Evolutionary conservation across 2,797 vertebrate genomes (phyloP).

Genomic region (Masticophis lateralis): DNA sequence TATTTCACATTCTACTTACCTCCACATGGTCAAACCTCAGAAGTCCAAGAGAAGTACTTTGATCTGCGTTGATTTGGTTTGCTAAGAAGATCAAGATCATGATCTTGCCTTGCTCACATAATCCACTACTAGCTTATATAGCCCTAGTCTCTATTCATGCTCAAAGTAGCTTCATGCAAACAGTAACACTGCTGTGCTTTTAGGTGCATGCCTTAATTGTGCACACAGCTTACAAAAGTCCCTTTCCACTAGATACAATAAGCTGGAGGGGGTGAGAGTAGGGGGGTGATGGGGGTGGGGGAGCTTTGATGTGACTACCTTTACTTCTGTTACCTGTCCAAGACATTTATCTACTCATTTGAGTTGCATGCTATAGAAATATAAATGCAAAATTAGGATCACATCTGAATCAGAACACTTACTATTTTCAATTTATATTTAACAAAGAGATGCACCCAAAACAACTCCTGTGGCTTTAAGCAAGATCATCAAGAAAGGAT

Average conservation of each 20-base stretch:
- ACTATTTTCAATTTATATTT: conserved; percentile 37
- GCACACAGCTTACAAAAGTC: neutral
- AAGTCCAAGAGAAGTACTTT: neutral
- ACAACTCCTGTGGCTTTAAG: neutral
- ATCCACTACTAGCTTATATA: neutral
- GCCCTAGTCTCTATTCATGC: neutral
- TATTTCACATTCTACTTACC: neutral
- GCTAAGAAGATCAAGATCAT: neutral
- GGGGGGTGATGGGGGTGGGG: neutral
- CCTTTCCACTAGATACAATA: neutral
- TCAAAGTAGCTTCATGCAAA: neutral
- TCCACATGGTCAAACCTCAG: neutral
- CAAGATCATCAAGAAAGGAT: rapidly evolving
- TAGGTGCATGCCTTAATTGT: neutral
- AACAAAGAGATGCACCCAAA: conserved; percentile 14
- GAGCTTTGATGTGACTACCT: neutral
- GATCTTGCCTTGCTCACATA: neutral
- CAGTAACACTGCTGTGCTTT: neutral
- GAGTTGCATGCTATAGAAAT: rapidly evolving
- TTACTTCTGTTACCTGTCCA: neutral
- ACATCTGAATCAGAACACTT: neutral
- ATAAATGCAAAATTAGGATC: neutral
- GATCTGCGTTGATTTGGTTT: neutral
- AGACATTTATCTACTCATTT: neutral
- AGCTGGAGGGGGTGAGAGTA: neutral